Evolutionary conservation across 2,113 vertebrate genomes (phyloP).

Genomic region (Grammomys surdaster): DNA sequence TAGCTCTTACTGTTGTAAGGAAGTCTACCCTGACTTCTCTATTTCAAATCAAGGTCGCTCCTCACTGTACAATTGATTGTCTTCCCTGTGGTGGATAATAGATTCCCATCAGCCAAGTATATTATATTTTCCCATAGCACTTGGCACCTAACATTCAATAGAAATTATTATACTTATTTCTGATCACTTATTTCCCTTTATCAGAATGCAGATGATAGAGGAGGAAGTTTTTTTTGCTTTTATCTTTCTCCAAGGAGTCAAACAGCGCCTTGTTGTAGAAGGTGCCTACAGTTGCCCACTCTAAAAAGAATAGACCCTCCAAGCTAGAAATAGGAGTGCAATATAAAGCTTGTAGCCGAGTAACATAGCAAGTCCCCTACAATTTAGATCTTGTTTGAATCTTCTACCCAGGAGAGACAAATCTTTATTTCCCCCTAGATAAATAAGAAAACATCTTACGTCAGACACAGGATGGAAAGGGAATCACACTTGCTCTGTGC

Average conservation of each 20-base stretch:
- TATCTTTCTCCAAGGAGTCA: slow-evolving; percentile 31
- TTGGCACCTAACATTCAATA: neutral
- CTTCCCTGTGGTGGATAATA: neutral
- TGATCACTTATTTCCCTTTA: neutral
- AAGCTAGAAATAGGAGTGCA: neutral
- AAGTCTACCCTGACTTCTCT: neutral
- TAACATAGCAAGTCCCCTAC: neutral
- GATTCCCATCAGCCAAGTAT: slow-evolving; percentile 14
- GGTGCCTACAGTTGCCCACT: neutral
- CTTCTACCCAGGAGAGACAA: slow-evolving; percentile 22
- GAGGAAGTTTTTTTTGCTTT: slow-evolving; percentile 32
- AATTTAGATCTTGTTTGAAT: slow-evolving; percentile 27
- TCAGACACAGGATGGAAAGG: slow-evolving; percentile 7
- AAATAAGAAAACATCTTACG: neutral
- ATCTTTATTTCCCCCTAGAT: slow-evolving; percentile 12
- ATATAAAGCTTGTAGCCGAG: neutral
- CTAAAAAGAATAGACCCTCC: slow-evolving; percentile 8
- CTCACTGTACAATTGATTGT: neutral
- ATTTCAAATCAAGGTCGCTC: neutral
- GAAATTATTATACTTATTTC: slow-evolving; percentile 28
- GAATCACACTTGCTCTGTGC: neutral
- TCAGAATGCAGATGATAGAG: neutral
- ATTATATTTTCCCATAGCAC: slow-evolving; percentile 20
- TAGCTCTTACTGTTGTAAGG: neutral
- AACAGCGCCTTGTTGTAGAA: slow-evolving; percentile 10